Conservation (phyloP, 1,140 invertebrate genomes). For the Drosophila sp. region DNA sequence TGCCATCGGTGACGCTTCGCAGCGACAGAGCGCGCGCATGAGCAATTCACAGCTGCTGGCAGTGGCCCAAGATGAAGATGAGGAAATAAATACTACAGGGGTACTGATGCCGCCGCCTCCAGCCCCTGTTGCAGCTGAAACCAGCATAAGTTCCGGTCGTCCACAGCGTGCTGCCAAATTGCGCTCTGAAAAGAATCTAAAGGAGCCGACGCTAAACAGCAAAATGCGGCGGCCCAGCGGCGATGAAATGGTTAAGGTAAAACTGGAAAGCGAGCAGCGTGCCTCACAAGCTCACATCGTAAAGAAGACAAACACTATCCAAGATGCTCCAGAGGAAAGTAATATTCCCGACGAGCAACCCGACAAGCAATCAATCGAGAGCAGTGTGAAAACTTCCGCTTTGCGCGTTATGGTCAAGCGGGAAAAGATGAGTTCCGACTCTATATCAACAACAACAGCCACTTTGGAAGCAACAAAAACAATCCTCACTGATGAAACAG, state of each 20-base stretch:
- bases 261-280: conserved; percentile 71
- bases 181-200: conserved; percentile 65
- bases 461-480: conserved; percentile 28
- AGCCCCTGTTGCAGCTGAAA: conserved; percentile 38
- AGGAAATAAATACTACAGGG: conserved; percentile 50
- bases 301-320: neutral
- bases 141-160: conserved; percentile 49
- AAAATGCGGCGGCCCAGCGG: conserved; percentile 69
- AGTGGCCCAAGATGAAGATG: conserved; percentile 40
- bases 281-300: conserved; percentile 56
- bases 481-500: conserved; percentile 42
- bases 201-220: conserved; percentile 52
- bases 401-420: conserved; percentile 68
- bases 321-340: conserved; percentile 4
- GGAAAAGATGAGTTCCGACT: conserved; percentile 64
- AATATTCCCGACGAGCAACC: neutral
- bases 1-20: conserved; percentile 9
- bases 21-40: conserved; percentile 31
- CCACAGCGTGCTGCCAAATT: conserved; percentile 75
- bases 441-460: conserved; percentile 21
- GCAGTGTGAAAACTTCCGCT: neutral
- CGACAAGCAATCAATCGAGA: neutral
- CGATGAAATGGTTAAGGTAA: conserved; percentile 49
- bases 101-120: conserved; percentile 73
- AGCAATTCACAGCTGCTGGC: conserved; percentile 73